Evolutionary conservation across 2,797 vertebrate species (phyloP).

Genomic region (Uromys caudimaculatus): DNA sequence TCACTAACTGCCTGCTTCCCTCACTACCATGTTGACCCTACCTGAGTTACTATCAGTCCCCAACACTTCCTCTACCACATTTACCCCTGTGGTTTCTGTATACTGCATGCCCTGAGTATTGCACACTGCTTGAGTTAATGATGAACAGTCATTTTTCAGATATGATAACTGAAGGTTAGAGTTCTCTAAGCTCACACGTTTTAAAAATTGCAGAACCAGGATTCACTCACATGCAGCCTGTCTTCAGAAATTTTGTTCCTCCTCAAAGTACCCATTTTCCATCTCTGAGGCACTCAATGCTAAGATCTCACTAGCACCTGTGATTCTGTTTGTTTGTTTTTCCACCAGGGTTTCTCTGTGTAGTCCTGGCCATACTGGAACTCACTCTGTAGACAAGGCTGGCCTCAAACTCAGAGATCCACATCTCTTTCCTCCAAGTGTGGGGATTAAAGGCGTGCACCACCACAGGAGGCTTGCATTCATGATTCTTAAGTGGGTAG

Average conservation of each 20-base stretch:
- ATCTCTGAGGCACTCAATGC: background rate
- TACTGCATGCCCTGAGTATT: background rate
- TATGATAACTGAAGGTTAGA: background rate
- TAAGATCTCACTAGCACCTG: background rate
- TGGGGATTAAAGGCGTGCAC: no score
- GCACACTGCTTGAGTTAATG: background rate
- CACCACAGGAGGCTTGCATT: background rate
- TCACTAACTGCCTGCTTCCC: background rate
- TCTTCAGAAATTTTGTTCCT: constrained; percentile 9
- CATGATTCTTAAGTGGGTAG: background rate
- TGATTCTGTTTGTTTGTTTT: background rate
- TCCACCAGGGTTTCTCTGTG: background rate
- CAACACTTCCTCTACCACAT: background rate
- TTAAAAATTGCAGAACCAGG: constrained; percentile 1
- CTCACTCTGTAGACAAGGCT: background rate
- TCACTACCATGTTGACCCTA: background rate
- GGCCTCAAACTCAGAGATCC: background rate
- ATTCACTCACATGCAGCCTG: background rate
- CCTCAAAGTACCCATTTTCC: background rate
- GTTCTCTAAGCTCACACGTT: background rate
- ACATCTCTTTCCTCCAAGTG: background rate
- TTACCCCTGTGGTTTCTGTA: background rate
- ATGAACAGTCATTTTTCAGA: constrained; percentile 3
- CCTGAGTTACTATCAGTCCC: background rate
- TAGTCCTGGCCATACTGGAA: background rate